Conservation (phyloP, 1,140 invertebrate species). For the Tetragnatha versicolor region DNA sequence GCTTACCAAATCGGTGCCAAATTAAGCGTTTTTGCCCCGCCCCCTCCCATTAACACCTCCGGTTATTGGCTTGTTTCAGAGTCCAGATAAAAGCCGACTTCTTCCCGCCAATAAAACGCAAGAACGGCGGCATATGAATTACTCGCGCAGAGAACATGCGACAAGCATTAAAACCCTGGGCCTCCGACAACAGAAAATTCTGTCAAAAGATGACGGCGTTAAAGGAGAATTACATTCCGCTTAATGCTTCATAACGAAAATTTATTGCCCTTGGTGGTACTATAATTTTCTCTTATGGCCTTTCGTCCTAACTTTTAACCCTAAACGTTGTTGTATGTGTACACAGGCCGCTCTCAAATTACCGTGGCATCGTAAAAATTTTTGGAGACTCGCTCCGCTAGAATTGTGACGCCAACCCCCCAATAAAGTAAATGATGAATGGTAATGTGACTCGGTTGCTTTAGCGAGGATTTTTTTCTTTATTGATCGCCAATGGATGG, state of each 20-base stretch:
- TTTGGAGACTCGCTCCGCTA: conserved; percentile 7
- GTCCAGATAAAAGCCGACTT: conserved; percentile 6
- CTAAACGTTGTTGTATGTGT: conserved; percentile 49
- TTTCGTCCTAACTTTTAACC: conserved; percentile 46
- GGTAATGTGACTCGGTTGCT: conserved; percentile 21
- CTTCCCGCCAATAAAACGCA: background rate
- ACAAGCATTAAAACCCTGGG: conserved; percentile 41
- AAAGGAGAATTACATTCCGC: conserved; percentile 49
- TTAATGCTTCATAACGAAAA: conserved; percentile 55
- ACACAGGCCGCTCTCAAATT: conserved; percentile 41
- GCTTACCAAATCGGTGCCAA: too few species aligned
- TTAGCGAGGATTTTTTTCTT: conserved; percentile 17
- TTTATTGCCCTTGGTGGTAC: conserved; percentile 48
- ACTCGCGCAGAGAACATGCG: conserved; percentile 18
- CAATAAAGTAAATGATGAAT: conserved; percentile 47
- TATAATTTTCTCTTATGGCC: conserved; percentile 50
- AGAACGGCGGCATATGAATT: conserved; percentile 36
- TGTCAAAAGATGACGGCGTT: conserved; percentile 51
- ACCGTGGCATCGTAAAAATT: conserved; percentile 41
- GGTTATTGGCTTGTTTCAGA: background rate
- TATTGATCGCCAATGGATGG: conserved; percentile 25
- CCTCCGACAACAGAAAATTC: conserved; percentile 45
- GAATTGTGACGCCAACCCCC: conserved; percentile 49
- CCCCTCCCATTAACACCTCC: conserved; percentile 1
- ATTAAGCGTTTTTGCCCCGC: too few species aligned